Conservation (phyloP, 2,113 vertebrate genomes). For the Thermophis baileyi region DNA sequence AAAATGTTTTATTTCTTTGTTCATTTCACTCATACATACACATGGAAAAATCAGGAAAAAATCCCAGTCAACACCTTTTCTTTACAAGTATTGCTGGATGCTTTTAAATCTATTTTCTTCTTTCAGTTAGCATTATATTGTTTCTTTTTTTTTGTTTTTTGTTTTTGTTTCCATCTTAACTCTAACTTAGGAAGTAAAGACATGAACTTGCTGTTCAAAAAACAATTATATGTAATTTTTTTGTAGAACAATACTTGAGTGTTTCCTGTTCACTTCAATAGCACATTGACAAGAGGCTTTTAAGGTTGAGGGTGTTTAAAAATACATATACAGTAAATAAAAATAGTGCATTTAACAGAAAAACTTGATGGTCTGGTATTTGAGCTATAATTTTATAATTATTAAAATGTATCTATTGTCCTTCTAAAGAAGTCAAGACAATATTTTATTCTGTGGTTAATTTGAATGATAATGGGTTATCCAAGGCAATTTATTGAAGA, state of each 20-base stretch:
- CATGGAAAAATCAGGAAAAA: too few species aligned
- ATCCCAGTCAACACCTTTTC: background rate
- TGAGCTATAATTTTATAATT: background rate
- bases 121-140: background rate
- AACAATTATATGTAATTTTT: background rate
- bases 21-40: background rate
- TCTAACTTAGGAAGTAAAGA: background rate
- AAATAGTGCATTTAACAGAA: background rate
- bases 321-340: background rate
- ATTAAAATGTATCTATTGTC: background rate
- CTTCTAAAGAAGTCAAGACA: background rate
- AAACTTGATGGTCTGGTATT: background rate
- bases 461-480: background rate
- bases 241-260: background rate
- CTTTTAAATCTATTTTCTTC: background rate
- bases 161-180: background rate
- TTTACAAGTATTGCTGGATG: background rate
- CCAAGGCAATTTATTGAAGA: background rate
- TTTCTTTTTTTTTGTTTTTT: background rate
- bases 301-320: background rate
- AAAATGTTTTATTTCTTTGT: background rate
- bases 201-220: background rate
- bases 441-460: background rate
- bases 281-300: background rate
- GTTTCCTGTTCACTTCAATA: background rate